Conservation (phyloP, 1,140 invertebrate species). For the Tyrophagus putrescentiae region DNA sequence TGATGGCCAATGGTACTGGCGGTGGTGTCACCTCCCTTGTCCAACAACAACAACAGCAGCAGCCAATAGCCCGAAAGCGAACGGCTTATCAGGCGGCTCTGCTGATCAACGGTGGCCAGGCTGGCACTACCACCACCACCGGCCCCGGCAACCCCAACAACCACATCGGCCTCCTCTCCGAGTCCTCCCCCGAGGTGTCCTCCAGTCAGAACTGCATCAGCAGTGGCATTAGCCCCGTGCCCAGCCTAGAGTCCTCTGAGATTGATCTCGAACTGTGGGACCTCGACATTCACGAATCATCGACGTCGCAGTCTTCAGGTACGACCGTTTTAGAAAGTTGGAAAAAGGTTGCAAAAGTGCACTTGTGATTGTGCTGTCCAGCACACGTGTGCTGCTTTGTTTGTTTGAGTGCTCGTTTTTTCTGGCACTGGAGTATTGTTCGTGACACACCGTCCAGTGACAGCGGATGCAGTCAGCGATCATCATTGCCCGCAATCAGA, state of each 20-base stretch:
- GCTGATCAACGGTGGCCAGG: background rate
- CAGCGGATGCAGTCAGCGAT: no score
- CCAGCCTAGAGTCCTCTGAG: constrained; percentile 38
- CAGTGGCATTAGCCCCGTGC: constrained; percentile 27
- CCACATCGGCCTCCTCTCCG: constrained; percentile 36
- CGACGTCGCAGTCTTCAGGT: constrained; percentile 25
- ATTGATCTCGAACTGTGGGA: constrained; percentile 66
- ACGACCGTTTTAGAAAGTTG: no score
- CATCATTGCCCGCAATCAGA: no score
- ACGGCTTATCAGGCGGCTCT: constrained; percentile 17
- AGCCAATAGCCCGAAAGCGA: constrained; percentile 20
- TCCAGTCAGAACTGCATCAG: constrained; percentile 34
- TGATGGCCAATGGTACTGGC: constrained; percentile 18
- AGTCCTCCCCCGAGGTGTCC: constrained; percentile 55
- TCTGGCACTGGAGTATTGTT: no score
- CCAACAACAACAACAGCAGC: constrained; percentile 7
- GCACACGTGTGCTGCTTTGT: no score
- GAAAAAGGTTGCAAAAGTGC: no score
- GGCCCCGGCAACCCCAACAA: constrained; percentile 5
- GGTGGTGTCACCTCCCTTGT: constrained; percentile 5
- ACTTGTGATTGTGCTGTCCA: no score
- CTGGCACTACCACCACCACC: constrained; percentile 5
- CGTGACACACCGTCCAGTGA: no score
- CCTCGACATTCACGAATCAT: constrained; percentile 37
- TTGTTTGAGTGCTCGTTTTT: no score